Conservation (phyloP, 2,797 vertebrate genomes). For the Poeciliopsis paucimaculata region DNA sequence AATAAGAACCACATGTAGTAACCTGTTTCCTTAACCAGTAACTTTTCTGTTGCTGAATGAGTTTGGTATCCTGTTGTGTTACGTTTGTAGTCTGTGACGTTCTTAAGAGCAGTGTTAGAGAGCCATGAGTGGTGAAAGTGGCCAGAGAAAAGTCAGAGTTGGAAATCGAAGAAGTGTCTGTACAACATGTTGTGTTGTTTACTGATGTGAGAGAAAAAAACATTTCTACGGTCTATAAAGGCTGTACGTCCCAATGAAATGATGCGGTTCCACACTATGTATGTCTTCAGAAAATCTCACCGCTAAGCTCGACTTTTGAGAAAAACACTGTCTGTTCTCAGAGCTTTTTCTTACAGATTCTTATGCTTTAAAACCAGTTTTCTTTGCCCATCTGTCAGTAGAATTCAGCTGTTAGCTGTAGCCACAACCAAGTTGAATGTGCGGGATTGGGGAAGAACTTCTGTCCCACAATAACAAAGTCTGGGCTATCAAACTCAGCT, state of each 20-base stretch:
- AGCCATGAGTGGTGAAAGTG: not conserved
- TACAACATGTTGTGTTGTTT: not conserved
- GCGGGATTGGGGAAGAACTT: not conserved
- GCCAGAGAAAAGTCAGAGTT: not conserved
- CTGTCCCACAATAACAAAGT: not conserved
- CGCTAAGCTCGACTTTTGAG: not conserved
- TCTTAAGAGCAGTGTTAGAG: not conserved
- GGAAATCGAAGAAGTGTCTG: not conserved
- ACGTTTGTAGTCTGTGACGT: not conserved
- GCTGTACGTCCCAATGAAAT: not conserved
- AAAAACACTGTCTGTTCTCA: not conserved
- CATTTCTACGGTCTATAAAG: not conserved
- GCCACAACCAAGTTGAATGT: not conserved
- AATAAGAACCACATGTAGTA: not conserved
- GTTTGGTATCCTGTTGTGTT: not conserved
- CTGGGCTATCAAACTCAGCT: not conserved
- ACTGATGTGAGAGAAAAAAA: not conserved
- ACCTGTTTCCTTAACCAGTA: not conserved
- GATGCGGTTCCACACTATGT: not conserved
- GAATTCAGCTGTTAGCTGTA: not conserved
- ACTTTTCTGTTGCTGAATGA: not conserved
- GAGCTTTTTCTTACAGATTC: not conserved
- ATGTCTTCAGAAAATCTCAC: not conserved
- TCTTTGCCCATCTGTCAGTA: not conserved
- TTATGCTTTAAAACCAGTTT: not conserved